Base-by-base conservation (phyloP, 1,140 invertebrate species). In the Magallana angulata region DNA sequence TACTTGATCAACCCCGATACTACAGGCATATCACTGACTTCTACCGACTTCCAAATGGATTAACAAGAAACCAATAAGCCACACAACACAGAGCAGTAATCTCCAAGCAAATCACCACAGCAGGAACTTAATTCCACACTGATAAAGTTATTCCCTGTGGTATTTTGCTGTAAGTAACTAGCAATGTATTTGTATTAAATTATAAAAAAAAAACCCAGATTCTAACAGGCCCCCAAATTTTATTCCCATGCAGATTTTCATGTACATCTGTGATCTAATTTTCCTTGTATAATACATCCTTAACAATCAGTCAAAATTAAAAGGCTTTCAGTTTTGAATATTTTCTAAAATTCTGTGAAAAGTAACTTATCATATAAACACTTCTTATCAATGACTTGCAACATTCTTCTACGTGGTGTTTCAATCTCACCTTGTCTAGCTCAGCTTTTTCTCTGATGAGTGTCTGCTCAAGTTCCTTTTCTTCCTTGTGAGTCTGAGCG, bases 361-460 rank as follows among this genome's bases (percentile, higher is more conserved):
- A 48, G 36, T 4, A 48, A 48, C 36, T 4, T 2, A 48, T 48
- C 5, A 48, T 5, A 48, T 48, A 48, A 48, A 48, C 36, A 4
- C 5, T 48, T 48, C 36, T 48, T 48, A 48, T 48, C 36, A 48
- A 48, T 48, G 36, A 48, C 36, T 5, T 48, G 36, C 36, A 48
- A 5, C 36, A 48, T 48, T 48, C 36, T 4, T 48, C 36, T 48
- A 48, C 36, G 5, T 48, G 36, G 36, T 48, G 36, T 48, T 48
- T 48, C 2, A 48, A 48, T 48, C 88, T 86, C 90, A 94, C 93
- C 93, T 93, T 94, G 71, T 93, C 92, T 18, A 94, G 88, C 85
- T 93, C 92, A 11, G 93, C 92, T 87, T 92, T 93, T 89, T 94
- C 93, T 82, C 91, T 87, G 1, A 92, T 14, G 14, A 94, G 76